Evolutionary conservation across 2,113 vertebrate species (phyloP), one percentile per base, ranked within the genome.

Genomic region (Deroptyus accipitrinus): DNA sequence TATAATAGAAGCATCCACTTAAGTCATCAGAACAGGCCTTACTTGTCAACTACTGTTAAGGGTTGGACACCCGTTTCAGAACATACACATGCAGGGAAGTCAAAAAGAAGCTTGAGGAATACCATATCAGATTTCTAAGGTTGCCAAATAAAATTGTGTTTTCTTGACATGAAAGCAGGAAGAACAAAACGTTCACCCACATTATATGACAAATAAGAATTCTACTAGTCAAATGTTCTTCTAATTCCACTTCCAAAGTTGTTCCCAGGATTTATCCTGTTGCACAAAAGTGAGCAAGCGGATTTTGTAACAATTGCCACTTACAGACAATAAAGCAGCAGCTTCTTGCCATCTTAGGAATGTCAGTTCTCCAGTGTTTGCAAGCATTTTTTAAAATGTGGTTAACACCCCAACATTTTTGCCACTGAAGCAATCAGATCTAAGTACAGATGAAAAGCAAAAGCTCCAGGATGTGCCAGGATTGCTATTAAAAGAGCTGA

Each of bases 1-100:
- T 97, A 95, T 91, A 98, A 96, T 87, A 97, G 25, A 54, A 46
- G 95, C 76, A 97, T 92, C 95, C 93, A 96, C 96, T 91, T 93
- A 96, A 97, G 86, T 95, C 72, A 88, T 87, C 94, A 85, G 95
- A 96, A 92, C 84, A 95, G 96, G 96, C 89, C 80, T 97, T 96
- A 96, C 90, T 95, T 96, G 96, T 97, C 94, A 95, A 94, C 59
- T 88, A 73, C 63, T 22, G 7, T 44, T 90, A 95, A 92, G 95
- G 75, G 78, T 75, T 94, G 86, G 31, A 62, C 14, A 52, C 1
- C 4, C 30, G 11, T 61, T 78, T 61, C 19, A 42, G 13, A 10
- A 11, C 14, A 27, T 3, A 52, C 4, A 24, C 0, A 5, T 9
- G 9, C 18, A 57, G 24, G 4, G 22, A 91, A 74, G 46, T 12